These are phyloP conservation scores for Drosophila formosana DNA, from an alignment of 2,888 invertebrate genomes.

Conservation along the genomic window DNA sequence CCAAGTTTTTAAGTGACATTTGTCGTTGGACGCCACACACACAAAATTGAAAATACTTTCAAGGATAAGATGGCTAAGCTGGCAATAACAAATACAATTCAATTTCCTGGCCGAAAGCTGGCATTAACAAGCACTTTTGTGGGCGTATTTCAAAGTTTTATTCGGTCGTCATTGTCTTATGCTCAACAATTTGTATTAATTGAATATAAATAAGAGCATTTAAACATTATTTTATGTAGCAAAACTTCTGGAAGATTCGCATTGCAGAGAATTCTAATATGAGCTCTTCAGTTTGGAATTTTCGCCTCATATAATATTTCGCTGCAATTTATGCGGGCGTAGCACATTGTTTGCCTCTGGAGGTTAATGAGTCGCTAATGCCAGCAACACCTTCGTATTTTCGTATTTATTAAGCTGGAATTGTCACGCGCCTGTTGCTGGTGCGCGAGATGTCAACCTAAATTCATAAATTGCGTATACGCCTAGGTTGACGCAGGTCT, in stretches of 20 bases:
- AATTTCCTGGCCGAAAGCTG: slow-evolving; percentile 12
- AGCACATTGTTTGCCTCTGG: neutral
- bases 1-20: slow-evolving; percentile 53
- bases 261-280: no score
- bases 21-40: slow-evolving; percentile 43
- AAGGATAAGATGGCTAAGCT: slow-evolving; percentile 29
- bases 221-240: no score
- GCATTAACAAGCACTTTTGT: slow-evolving; percentile 2
- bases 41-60: slow-evolving; percentile 45
- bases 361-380: slow-evolving; percentile 44
- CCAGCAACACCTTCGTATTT: slow-evolving; percentile 8
- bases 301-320: neutral
- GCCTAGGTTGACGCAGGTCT: slow-evolving; percentile 34
- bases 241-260: no score
- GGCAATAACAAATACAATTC: slow-evolving; percentile 4
- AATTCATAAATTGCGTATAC: slow-evolving; percentile 64
- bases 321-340: neutral
- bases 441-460: slow-evolving; percentile 35
- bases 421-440: slow-evolving; percentile 34
- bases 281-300: neutral
- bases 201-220: no score
- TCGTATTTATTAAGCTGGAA: slow-evolving; percentile 19
- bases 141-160: neutral
- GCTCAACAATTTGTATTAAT: neutral
- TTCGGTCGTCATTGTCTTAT: neutral